These are phyloP conservation scores for Ostrea edulis DNA, from an alignment of 1,140 invertebrate species.

Conservation along the genomic window DNA sequence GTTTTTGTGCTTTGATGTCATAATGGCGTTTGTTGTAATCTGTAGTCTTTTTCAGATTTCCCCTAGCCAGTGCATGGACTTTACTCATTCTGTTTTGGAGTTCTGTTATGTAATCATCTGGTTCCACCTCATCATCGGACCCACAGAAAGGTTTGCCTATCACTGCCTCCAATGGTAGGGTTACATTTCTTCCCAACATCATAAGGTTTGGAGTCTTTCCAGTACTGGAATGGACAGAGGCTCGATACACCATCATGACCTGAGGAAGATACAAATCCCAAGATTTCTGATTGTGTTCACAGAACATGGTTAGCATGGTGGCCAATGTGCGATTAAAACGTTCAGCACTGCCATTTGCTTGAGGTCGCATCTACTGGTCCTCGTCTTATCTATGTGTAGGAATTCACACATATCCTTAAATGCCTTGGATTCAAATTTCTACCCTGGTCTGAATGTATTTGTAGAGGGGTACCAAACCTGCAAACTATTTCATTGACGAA, in stretches of 20 bases:
- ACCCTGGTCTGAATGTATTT: slow-evolving; percentile 57
- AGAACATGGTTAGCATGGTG: slow-evolving; percentile 66
- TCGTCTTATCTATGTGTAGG: slow-evolving; percentile 42
- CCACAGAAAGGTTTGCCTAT: background rate
- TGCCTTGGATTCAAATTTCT: slow-evolving; percentile 58
- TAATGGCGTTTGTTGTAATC: slow-evolving; percentile 39
- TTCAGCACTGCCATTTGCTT: slow-evolving; percentile 63
- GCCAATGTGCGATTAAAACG: slow-evolving; percentile 69
- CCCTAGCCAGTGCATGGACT: slow-evolving; percentile 12
- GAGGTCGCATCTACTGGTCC: slow-evolving; percentile 55
- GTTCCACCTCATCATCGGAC: background rate
- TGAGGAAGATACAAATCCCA: slow-evolving; percentile 59
- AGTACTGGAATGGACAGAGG: slow-evolving; percentile 52
- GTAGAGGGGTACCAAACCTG: slow-evolving; percentile 50
- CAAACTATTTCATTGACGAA: slow-evolving; percentile 56
- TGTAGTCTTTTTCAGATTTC: slow-evolving; percentile 30
- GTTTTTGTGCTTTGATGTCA: slow-evolving; percentile 7
- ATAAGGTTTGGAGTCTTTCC: slow-evolving; percentile 56
- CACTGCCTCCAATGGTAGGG: slow-evolving; percentile 50
- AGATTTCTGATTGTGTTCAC: slow-evolving; percentile 39
- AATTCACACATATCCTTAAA: slow-evolving; percentile 50
- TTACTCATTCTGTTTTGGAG: background rate
- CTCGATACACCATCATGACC: slow-evolving; percentile 51
- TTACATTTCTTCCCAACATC: slow-evolving; percentile 57
- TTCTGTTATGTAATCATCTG: background rate